Percentiles rank a stretch among this genome's conserved stretches.
These are phyloP conservation scores for Atrichornis clamosus DNA, from an alignment of 2,113 vertebrate species.

Conservation along the genomic window DNA sequence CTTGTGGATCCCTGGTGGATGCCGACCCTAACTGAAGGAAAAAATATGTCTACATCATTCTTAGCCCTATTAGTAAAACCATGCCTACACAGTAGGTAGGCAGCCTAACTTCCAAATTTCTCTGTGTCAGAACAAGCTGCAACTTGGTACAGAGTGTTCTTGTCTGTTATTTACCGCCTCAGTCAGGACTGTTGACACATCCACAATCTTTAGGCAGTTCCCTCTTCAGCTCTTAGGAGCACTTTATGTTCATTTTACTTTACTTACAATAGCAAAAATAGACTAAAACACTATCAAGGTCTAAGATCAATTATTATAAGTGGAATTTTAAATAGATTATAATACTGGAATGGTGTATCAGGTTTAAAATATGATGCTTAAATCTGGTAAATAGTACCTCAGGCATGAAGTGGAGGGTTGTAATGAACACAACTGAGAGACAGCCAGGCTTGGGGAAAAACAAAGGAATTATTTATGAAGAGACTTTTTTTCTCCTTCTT, in stretches of 20 bases:
- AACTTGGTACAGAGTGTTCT: neutral
- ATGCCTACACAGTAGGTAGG: neutral
- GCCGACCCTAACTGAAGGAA: neutral
- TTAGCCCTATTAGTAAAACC: neutral
- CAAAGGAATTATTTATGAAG: neutral
- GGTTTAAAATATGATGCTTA: neutral
- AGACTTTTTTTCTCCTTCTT: neutral
- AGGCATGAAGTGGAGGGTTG: neutral
- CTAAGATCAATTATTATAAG: neutral
- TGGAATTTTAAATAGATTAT: neutral
- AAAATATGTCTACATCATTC: neutral
- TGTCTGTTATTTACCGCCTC: neutral
- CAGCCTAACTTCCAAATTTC: neutral
- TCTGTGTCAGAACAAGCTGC: neutral
- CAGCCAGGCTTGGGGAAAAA: neutral
- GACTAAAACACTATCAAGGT: neutral
- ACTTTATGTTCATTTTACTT: neutral
- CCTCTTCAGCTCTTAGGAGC: neutral
- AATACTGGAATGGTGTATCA: neutral
- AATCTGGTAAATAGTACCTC: neutral
- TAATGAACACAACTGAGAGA: neutral
- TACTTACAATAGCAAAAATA: neutral
- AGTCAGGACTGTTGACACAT: neutral
- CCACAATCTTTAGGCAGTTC: neutral
- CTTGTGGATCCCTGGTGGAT: neutral